Percentiles rank a stretch among this genome's conserved stretches.
phyloP scores from a whole-genome alignment of 2,113 vertebrate species.

The Phaethon lepturus region DNA sequence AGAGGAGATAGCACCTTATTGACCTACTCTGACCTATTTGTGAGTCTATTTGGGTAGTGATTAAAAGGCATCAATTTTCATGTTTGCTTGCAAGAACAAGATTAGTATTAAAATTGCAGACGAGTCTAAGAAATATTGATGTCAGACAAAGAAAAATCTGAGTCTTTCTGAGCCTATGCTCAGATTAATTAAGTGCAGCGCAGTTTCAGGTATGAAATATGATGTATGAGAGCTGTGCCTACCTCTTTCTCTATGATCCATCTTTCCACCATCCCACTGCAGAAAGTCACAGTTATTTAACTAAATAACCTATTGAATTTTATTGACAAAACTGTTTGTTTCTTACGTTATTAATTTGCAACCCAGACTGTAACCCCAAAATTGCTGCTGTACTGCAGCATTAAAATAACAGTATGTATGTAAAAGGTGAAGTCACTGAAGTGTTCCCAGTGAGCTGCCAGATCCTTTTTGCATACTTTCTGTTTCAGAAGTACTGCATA shows the following conservation, averaged over 20 bases:
- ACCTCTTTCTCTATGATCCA: neutral
- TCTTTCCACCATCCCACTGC: neutral
- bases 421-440: neutral
- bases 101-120: neutral
- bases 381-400: neutral
- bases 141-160: neutral
- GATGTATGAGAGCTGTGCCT: neutral
- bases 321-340: neutral
- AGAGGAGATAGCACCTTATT: neutral
- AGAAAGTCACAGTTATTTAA: neutral
- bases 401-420: neutral
- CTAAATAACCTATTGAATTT: neutral
- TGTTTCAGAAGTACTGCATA: neutral
- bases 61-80: constrained; percentile 15
- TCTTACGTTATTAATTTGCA: neutral
- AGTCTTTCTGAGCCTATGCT: neutral
- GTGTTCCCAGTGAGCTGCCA: neutral
- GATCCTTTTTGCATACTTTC: neutral
- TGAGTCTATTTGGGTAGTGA: neutral
- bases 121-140: neutral
- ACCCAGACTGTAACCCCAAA: neutral
- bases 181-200: neutral
- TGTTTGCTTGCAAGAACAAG: neutral
- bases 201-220: neutral
- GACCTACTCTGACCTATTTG: neutral